Conservation (phyloP, 2,888 invertebrate species). For the Acanthacorydalis orientalis region DNA sequence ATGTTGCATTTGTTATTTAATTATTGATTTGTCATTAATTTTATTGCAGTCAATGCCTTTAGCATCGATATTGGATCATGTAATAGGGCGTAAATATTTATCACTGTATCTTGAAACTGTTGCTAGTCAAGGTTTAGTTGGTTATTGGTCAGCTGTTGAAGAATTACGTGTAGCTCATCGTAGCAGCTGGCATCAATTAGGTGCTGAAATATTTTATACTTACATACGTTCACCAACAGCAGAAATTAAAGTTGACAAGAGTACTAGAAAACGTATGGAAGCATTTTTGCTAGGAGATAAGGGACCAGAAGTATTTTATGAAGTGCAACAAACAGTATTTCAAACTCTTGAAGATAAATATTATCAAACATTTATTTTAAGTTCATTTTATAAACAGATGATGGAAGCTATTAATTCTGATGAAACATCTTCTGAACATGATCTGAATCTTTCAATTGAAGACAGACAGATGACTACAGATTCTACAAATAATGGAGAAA, state of each 20-base stretch:
- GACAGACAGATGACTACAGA: slow-evolving; percentile 40
- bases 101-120: slow-evolving; percentile 67
- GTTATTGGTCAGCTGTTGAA: slow-evolving; percentile 76
- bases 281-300: slow-evolving; percentile 73
- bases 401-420: slow-evolving; percentile 46
- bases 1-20: slow-evolving; percentile 10
- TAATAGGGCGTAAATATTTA: slow-evolving; percentile 63
- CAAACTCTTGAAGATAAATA: slow-evolving; percentile 72
- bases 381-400: slow-evolving; percentile 66
- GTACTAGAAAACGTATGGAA: slow-evolving; percentile 69
- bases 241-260: slow-evolving; percentile 68
- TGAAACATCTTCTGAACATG: slow-evolving; percentile 26
- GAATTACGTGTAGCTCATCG: slow-evolving; percentile 61
- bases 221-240: slow-evolving; percentile 68
- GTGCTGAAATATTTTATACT: slow-evolving; percentile 82
- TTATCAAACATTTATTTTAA: slow-evolving; percentile 75
- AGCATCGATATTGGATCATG: slow-evolving; percentile 56
- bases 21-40: not conserved
- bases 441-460: slow-evolving; percentile 31
- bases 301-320: slow-evolving; percentile 75
- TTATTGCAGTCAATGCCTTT: slow-evolving; percentile 47
- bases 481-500: slow-evolving; percentile 30
- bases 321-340: slow-evolving; percentile 66
- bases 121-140: slow-evolving; percentile 68
- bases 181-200: slow-evolving; percentile 68